phyloP scores from a whole-genome alignment of 2,888 invertebrate species.

The Hemaris fuciformis region DNA sequence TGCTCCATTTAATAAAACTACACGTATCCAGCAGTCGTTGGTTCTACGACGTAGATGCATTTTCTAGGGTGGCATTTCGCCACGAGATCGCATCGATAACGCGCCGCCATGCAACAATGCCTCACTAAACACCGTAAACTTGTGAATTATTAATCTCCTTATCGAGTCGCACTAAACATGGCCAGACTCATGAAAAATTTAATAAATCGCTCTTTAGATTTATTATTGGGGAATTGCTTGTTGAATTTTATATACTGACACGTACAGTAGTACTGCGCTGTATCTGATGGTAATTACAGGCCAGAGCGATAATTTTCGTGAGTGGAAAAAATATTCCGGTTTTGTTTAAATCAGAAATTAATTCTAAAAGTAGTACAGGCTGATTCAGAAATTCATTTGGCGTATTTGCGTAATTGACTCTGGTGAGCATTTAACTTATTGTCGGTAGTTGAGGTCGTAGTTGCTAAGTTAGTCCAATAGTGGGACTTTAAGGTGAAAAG shows the following conservation, averaged over 20 bases:
- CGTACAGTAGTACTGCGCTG: no score
- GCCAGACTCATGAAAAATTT: slow-evolving; percentile 71
- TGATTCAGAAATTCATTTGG: no score
- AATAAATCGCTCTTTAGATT: slow-evolving; percentile 71
- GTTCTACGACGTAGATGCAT: slow-evolving; percentile 45
- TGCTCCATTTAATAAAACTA: not conserved
- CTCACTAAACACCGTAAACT: slow-evolving; percentile 77
- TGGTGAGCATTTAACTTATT: no score
- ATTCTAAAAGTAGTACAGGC: no score
- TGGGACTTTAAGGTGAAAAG: no score
- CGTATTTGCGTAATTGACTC: no score
- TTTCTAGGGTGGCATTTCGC: slow-evolving; percentile 61
- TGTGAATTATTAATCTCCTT: slow-evolving; percentile 79
- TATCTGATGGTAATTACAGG: no score
- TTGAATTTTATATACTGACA: slow-evolving; percentile 21
- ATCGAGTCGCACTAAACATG: slow-evolving; percentile 65
- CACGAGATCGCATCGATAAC: slow-evolving; percentile 64
- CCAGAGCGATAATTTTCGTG: no score
- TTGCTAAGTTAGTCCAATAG: no score
- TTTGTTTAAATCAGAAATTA: no score
- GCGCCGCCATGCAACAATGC: slow-evolving; percentile 68
- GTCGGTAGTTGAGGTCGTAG: no score
- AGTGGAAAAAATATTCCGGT: no score
- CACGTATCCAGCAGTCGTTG: slow-evolving; percentile 23
- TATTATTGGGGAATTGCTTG: slow-evolving; percentile 45